Evolutionary conservation across 2,888 invertebrate genomes (phyloP), one percentile per base, ranked within the genome.

Genomic region (Busseola fusca): DNA sequence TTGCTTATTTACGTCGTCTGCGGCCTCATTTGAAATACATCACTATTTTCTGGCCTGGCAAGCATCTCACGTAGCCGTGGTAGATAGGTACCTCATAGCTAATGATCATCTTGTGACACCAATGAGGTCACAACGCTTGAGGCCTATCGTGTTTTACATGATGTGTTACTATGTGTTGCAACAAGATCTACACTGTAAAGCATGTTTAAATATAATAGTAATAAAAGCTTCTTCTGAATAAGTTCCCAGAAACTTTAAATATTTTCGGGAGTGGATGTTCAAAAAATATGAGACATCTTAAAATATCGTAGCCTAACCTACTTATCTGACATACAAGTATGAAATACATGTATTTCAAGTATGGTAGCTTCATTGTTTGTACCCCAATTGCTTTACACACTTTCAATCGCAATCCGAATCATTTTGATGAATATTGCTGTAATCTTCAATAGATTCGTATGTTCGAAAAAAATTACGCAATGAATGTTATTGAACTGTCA

Each of bases 1-100:
- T 80, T 81, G 57, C 76, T 76, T 48, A 56, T 54, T 80, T 59
- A 62, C 69, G 64, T 76, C 57, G 62, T 58, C 30, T 63, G 21
- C 48, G 12, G n/a, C 40, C 57, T 25, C 62, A 81, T 54, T 69
- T 65, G 48, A 65, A 65, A 78, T 76, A 76, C 50, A 77, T 77
- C 77, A 77, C 76, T 34, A 45, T 68, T 68, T 68, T 62, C 69
- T 65, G 58, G 30, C 52, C 48, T 40, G 50, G 25, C 57, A 64
- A 75, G 50, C 68, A 60, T 68, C 54, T 56, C 67, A 60, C 60
- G 59, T 68, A 54, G 30, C 9, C 3, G 30, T 65, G 30, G 7
- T 21, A 56, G 34, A 10, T 27, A 57, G 42, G 34, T 56, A 50
- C 59, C 25, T 48, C 45, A 27, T 45, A 42, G 57, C 74, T 66